Percentiles rank a stretch among this genome's conserved stretches.
Evolutionary conservation across 2,888 invertebrate genomes (phyloP).

Genomic region (Rhynchonema sp.): DNA sequence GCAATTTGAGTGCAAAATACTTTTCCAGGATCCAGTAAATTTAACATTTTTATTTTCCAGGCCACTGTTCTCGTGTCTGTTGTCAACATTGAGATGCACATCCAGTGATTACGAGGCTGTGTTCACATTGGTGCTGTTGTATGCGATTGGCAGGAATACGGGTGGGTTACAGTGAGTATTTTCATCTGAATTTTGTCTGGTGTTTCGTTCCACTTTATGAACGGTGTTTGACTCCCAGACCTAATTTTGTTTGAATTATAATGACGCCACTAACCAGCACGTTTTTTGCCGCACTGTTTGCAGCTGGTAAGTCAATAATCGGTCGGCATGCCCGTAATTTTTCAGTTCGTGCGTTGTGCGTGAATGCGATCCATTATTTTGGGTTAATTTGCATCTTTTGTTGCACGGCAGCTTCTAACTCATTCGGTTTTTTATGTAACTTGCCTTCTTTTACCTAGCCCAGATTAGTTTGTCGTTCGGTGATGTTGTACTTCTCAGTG

Average conservation of each 20-base stretch:
- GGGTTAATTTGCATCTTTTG: too few species aligned
- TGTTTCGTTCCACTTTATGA: neutral
- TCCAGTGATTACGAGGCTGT: slow-evolving; percentile 87
- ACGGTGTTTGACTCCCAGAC: neutral
- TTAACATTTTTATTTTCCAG: too few species aligned
- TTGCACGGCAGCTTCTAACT: too few species aligned
- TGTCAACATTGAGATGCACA: slow-evolving; percentile 62
- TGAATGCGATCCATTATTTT: too few species aligned
- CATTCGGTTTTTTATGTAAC: too few species aligned
- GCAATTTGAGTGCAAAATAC: too few species aligned
- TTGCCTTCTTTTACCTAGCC: too few species aligned
- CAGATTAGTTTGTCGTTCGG: too few species aligned
- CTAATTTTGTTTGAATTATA: neutral
- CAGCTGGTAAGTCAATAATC: neutral
- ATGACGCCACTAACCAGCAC: neutral
- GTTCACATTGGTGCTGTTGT: slow-evolving; percentile 70
- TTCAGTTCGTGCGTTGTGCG: too few species aligned
- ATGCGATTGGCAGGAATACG: slow-evolving; percentile 77
- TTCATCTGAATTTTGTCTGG: neutral
- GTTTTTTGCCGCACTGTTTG: neutral
- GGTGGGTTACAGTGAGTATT: slow-evolving; percentile 46
- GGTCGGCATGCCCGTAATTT: too few species aligned
- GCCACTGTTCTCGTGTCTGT: slow-evolving; percentile 72
- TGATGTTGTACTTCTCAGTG: too few species aligned
- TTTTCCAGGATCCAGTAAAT: too few species aligned